A percentile compares a stretch with the other conserved stretches of the same genome.
phyloP scores from a whole-genome alignment of 2,113 vertebrate genomes.

The Alectura lathami region DNA sequence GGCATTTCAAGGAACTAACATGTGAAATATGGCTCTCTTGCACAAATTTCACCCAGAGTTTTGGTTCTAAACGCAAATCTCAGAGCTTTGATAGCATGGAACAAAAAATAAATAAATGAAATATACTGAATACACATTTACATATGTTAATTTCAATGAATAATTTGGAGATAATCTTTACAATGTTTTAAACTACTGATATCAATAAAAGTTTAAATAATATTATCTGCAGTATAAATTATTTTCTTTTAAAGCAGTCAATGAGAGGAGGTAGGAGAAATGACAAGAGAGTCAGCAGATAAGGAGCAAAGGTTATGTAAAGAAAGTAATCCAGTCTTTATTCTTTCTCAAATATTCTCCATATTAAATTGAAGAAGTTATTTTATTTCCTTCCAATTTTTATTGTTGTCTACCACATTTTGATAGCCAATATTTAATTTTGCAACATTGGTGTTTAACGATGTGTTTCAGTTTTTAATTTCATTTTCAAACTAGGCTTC shows the following conservation, averaged over 20 bases:
- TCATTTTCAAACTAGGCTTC: not conserved
- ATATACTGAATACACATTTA: not conserved
- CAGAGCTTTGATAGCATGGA: not conserved
- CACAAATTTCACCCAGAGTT: not conserved
- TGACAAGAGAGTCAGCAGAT: not conserved
- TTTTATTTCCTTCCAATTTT: not conserved
- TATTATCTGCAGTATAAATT: not conserved
- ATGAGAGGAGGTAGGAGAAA: not conserved
- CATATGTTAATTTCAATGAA: not conserved
- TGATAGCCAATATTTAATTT: not conserved
- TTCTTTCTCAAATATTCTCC: not conserved
- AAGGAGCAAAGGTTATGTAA: not conserved
- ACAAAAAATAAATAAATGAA: not conserved
- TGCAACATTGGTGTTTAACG: not conserved
- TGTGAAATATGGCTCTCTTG: not conserved
- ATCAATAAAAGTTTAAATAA: not conserved
- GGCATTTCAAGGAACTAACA: rapidly evolving
- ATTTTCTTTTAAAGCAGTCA: not conserved
- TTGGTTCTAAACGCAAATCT: not conserved
- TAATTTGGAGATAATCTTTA: not conserved
- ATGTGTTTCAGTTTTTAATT: not conserved
- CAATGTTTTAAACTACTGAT: not conserved
- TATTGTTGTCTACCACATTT: not conserved
- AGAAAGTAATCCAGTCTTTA: not conserved
- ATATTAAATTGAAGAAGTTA: not conserved